Percentiles rank a stretch among this genome's conserved stretches.
Conservation (phyloP, 2,113 vertebrate species). For the Nesogale talazaci region DNA sequence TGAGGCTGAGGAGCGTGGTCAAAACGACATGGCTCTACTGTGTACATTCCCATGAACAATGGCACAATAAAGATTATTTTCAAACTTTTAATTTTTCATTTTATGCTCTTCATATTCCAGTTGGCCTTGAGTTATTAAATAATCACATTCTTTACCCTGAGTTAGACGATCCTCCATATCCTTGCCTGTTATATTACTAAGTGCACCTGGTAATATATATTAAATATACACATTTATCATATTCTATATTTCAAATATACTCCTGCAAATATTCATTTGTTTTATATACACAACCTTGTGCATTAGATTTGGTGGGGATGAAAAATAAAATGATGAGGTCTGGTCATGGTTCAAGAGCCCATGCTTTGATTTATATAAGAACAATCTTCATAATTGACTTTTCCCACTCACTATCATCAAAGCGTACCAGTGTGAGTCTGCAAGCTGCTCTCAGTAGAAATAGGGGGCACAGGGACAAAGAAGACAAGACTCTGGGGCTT, state of each 20-base stretch:
- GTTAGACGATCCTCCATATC: neutral
- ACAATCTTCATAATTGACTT: conserved; percentile 24
- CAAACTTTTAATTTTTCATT: neutral
- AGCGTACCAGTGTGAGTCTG: neutral
- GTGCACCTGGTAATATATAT: neutral
- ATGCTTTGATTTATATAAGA: neutral
- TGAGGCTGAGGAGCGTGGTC: too few relatives aligned
- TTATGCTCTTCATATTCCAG: conserved; percentile 29
- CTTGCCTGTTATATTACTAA: conserved; percentile 27
- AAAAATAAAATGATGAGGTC: neutral
- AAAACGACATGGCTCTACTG: neutral
- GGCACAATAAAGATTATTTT: neutral
- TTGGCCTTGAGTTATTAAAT: conserved; percentile 29
- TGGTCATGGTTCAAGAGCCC: neutral
- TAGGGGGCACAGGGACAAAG: neutral
- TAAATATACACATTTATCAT: neutral
- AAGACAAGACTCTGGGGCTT: neutral
- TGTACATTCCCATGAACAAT: neutral
- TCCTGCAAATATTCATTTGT: neutral
- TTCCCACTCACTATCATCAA: neutral
- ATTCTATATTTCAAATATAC: conserved; percentile 14
- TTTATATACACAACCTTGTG: neutral
- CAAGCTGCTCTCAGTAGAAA: neutral
- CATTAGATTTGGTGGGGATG: neutral
- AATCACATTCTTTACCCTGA: neutral